A percentile compares a stretch with the other conserved stretches of the same genome.
Conservation (phyloP, 2,113 vertebrate genomes). For the Corvus cornix region DNA sequence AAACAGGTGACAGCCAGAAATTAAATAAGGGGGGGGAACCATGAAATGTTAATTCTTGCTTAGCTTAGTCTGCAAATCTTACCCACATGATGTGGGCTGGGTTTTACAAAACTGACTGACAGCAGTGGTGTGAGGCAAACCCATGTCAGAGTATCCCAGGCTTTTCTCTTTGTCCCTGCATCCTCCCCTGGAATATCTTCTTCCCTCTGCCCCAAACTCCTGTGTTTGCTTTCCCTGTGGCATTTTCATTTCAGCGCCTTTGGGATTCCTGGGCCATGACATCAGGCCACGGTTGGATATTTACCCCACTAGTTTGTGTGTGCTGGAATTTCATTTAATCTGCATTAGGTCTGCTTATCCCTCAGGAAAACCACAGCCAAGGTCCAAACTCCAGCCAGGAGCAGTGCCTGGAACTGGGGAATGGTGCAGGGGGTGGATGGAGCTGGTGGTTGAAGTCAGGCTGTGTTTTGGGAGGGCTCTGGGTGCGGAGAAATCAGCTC, state of each 20-base stretch:
- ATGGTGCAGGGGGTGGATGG: not conserved
- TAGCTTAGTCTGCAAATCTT: not conserved
- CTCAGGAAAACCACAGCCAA: not conserved
- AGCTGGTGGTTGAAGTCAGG: not conserved
- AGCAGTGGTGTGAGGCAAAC: not conserved
- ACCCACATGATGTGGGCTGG: accelerated
- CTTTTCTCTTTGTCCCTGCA: not conserved
- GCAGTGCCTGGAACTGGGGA: not conserved
- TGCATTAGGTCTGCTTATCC: slow-evolving; percentile 58
- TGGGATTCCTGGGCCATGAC: slow-evolving; percentile 49
- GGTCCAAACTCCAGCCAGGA: not conserved
- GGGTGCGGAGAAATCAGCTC: not conserved
- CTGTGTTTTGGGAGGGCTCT: not conserved
- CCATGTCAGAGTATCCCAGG: not conserved
- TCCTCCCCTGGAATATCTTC: not conserved
- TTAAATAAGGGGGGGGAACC: not conserved
- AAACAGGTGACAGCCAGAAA: not conserved
- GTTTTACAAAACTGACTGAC: not conserved
- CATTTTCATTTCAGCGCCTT: not conserved
- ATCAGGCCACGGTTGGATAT: slow-evolving; percentile 40
- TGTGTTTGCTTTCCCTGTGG: not conserved
- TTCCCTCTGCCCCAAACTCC: not conserved
- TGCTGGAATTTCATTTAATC: slow-evolving; percentile 66
- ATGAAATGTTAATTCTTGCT: not conserved
- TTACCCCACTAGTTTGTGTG: not conserved